These are phyloP conservation scores for Edolisoma coerulescens DNA, from an alignment of 2,113 vertebrate genomes.

Conservation along the genomic window DNA sequence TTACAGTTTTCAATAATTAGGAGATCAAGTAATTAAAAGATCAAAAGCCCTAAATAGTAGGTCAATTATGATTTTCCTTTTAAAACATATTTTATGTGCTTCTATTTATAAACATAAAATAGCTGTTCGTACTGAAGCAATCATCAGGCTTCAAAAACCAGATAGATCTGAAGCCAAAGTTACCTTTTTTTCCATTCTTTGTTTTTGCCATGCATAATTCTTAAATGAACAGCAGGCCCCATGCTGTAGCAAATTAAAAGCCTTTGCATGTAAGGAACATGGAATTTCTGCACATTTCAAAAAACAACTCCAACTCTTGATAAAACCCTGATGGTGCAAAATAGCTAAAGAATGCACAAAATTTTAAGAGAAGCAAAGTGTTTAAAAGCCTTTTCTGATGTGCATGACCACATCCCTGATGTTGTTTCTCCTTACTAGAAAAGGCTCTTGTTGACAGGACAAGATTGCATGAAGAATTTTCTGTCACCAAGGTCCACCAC, in stretches of 20 bases:
- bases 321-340: neutral
- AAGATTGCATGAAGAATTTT: neutral
- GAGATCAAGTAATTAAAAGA: conserved; percentile 19
- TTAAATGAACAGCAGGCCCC: neutral
- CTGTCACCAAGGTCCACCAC: fast-evolving
- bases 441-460: neutral
- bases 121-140: neutral
- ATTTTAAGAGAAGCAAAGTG: neutral
- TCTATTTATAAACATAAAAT: conserved; percentile 31
- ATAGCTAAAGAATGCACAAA: neutral
- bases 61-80: neutral
- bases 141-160: neutral
- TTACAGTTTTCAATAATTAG: conserved; percentile 2
- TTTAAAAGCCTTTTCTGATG: neutral
- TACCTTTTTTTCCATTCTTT: neutral
- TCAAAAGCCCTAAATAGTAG: conserved; percentile 24
- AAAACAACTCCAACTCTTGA: neutral
- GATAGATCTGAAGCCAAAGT: neutral
- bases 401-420: neutral
- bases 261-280: neutral
- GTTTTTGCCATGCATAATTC: neutral
- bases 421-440: neutral
- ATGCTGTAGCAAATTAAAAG: neutral
- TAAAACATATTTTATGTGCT: neutral
- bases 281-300: neutral